Evolutionary conservation across 2,888 invertebrate genomes (phyloP), one percentile per base, ranked within the genome.

Genomic region (Agrotis segetum): DNA sequence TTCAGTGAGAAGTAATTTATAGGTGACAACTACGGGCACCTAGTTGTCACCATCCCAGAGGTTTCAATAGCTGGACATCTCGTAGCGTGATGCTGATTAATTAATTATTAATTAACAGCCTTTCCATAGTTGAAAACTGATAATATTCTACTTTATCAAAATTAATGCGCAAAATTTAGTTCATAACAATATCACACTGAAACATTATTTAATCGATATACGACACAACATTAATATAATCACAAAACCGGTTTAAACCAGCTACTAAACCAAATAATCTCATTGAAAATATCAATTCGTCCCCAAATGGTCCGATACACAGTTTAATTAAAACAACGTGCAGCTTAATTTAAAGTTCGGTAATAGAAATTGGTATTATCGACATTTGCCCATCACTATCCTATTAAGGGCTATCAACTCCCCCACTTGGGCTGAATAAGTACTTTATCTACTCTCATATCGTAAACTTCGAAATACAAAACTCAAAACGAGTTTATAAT

Each of bases 341-440:
- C 59, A 66, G 62, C 50, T 61, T 79, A 79, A 83, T 77, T 76
- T 72, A 77, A 79, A 75, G 74, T 83, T 68, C 19, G 70, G 44
- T 82, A 74, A 84, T 77, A 82, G 78, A 71, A 70, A 73, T 71
- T 81, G 79, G 50, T 61, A 69, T 73, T 82, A 85, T 81, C 80
- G 82, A 83, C 81, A 84, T 84, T 82, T 81, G 63, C 63, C 72
- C 89, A 85, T 86, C 91, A 89, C 90, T 90, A 85, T 61, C 71
- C 85, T 84, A 84, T 84, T 87, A 83, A 83, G 79, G 77, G 85
- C 89, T 85, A 87, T 91, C 89, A 89, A 86, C 74, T 83, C 68
- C 82, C 87, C 63, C 53, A 19, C 85, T 82, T 79, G 46, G 66
- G 17, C 34, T 71, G 61, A 81, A 63, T 75, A 76, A 68, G 58